These are phyloP conservation scores for Sus cebifrons DNA, from an alignment of 2,797 vertebrate genomes.

Conservation along the genomic window DNA sequence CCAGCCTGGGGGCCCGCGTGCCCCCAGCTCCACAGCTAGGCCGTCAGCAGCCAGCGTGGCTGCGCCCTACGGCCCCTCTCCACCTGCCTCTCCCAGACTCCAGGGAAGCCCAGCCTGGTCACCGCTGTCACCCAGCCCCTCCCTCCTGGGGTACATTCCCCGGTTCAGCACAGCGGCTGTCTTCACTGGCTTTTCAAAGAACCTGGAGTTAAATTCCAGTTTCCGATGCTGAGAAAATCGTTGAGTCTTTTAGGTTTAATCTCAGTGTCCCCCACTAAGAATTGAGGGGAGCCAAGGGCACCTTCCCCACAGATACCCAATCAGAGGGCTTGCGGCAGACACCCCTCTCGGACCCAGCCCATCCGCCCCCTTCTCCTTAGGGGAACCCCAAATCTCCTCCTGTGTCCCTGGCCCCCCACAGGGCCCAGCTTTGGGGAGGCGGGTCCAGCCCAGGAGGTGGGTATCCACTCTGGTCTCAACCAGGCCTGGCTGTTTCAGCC, in stretches of 20 bases:
- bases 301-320: accelerated
- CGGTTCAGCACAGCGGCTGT: not conserved
- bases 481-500: not conserved
- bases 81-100: not conserved
- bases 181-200: not conserved
- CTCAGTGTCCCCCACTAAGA: not conserved
- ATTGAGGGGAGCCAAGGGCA: not conserved
- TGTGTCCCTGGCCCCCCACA: not conserved
- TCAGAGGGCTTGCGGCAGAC: not conserved
- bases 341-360: not conserved
- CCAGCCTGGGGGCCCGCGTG: not conserved
- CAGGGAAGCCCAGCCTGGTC: no score
- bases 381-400: not conserved
- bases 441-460: not conserved
- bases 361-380: not conserved
- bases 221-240: not conserved
- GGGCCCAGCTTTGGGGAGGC: not conserved
- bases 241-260: not conserved
- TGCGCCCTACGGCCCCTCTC: not conserved
- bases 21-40: not conserved
- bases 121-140: not conserved
- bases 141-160: not conserved
- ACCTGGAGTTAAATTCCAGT: not conserved
- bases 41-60: not conserved
- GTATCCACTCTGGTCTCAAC: not conserved